Evolutionary conservation across 2,797 vertebrate genomes (phyloP), one percentile per base, ranked within the genome.

Genomic region (Lophius americanus): DNA sequence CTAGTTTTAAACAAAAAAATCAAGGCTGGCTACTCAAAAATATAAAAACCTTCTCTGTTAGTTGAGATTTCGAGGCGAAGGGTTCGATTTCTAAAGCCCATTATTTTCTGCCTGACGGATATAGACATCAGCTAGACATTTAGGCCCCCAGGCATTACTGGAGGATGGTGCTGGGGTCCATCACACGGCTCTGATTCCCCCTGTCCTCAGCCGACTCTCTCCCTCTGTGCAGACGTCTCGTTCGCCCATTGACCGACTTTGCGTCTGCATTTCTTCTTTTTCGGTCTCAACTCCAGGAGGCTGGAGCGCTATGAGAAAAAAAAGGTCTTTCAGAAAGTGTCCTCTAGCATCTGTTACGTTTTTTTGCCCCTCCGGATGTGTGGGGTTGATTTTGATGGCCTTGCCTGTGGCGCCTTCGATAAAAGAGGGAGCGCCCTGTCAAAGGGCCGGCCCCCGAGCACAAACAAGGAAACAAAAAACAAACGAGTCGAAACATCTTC

Each of bases 91-190:
- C 75, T 75, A 78, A 86, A 89, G 79, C 83, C 85, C 86, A 89
- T 90, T 88, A 89, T 88, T 90, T 89, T 75, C 75, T 76, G 77
- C 79, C 75, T 86, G 90, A 89, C 57, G 66, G 84, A 90, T 86
- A 89, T 81, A 89, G 89, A 87, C 83, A 90, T 86, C 87, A 89
- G 88, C 69, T 43, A 85, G 84, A 89, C 88, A 89, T 82, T 79
- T 62, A 77, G 70, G 81, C 85, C 90, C 88, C 73, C 79, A 81
- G 87, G 90, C 89, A 64, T 86, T 73, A 82, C 91, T 85, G 60
- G 58, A 85, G 82, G 88, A 88, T 68, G 82, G 56, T 72, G 79
- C 75, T 67, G 78, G 76, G 78, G 80, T 78, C 68, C 64, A 42
- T 64, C 79, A 68, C 52, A 53, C 67, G 60, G 56, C 79, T 89